Evolutionary conservation across 1,140 invertebrate species (phyloP).

Genomic region (Euura lappo): DNA sequence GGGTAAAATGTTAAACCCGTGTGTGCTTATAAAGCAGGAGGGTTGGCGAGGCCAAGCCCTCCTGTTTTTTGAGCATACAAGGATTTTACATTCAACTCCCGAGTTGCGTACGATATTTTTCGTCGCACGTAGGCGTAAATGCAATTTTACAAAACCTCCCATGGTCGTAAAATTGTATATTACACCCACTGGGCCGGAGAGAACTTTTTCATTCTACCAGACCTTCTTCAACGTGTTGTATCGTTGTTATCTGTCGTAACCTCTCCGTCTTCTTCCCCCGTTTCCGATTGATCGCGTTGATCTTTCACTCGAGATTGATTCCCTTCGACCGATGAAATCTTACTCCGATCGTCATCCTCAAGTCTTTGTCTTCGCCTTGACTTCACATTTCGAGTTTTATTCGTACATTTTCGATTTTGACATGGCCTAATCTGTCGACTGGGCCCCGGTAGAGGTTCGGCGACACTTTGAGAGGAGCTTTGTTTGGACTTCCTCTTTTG

Average conservation of each 20-base stretch:
- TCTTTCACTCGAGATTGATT: background rate
- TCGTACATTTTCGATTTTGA: background rate
- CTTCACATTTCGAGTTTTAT: background rate
- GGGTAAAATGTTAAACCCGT: too few species aligned
- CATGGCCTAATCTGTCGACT: background rate
- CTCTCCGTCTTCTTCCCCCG: constrained; percentile 9
- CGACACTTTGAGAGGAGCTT: background rate
- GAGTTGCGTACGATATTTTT: too few species aligned
- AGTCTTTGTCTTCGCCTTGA: background rate
- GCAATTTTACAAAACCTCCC: too few species aligned
- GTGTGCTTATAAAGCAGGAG: too few species aligned
- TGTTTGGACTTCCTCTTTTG: background rate
- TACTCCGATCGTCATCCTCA: background rate
- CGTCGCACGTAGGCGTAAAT: too few species aligned
- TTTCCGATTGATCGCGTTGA: background rate
- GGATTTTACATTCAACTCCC: too few species aligned
- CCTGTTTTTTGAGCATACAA: too few species aligned
- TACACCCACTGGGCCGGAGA: too few species aligned
- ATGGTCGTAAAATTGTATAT: too few species aligned
- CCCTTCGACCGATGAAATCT: constrained; percentile 15
- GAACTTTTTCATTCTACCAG: background rate
- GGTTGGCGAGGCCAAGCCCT: too few species aligned
- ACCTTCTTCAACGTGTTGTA: constrained; percentile 16
- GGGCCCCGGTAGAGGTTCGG: background rate
- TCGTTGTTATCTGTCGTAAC: constrained; percentile 34